A percentile compares a stretch with the other conserved stretches of the same genome.
phyloP scores from a whole-genome alignment of 2,113 vertebrate species.

The Zingel zingel region DNA sequence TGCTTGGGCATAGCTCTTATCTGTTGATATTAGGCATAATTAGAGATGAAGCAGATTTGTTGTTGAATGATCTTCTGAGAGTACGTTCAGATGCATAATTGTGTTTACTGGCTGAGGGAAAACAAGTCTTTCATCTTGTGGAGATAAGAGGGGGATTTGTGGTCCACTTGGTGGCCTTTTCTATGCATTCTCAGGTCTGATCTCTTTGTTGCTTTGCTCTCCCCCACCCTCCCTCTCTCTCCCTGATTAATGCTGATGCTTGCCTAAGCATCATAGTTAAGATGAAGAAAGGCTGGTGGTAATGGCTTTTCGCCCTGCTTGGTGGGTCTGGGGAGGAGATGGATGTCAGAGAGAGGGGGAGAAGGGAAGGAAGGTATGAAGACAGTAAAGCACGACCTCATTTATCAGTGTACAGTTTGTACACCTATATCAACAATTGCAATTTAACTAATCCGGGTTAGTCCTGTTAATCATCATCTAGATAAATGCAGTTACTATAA shows the following conservation, averaged over 20 bases:
- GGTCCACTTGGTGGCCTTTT: conserved; percentile 60
- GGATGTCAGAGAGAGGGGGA: conserved; percentile 15
- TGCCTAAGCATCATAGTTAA: conserved; percentile 62
- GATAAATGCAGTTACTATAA: background rate
- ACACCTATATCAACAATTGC: background rate
- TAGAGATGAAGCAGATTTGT: conserved; percentile 72
- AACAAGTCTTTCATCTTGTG: conserved; percentile 73
- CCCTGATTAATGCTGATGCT: conserved; percentile 66
- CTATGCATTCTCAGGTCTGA: conserved; percentile 64
- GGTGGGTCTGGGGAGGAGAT: conserved; percentile 42
- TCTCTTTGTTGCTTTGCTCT: conserved; percentile 58
- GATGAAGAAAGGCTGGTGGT: conserved; percentile 68
- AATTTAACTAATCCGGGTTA: too few relatives aligned
- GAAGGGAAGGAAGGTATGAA: background rate
- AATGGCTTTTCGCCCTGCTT: conserved; percentile 60
- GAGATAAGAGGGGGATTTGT: conserved; percentile 77
- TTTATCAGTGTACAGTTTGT: background rate
- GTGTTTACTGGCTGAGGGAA: conserved; percentile 73
- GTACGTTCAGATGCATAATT: conserved; percentile 74
- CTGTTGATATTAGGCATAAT: conserved; percentile 68
- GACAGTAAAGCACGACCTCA: background rate
- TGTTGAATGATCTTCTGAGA: conserved; percentile 72
- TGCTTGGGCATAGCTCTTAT: conserved; percentile 60
- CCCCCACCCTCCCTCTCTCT: conserved; percentile 22
- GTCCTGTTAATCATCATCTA: background rate